phyloP scores from a whole-genome alignment of 2,797 vertebrate species.

The Cyprinodon diabolis region DNA sequence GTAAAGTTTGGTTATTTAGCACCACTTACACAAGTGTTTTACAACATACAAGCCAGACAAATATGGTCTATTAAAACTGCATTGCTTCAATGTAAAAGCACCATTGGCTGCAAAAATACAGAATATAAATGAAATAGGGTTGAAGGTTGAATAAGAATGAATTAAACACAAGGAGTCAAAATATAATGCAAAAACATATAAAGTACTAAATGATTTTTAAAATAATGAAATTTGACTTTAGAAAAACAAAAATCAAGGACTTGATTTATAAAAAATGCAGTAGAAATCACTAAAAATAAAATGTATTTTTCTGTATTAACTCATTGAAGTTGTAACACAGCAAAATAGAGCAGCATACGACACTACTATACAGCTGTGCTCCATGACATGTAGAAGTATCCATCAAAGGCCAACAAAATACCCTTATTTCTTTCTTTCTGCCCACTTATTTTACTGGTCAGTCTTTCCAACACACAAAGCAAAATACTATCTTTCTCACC shows the following conservation, averaged over 20 bases:
- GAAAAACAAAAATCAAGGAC: neutral
- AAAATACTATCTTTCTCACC: too few species aligned
- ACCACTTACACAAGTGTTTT: neutral
- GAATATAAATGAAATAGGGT: neutral
- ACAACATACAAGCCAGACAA: neutral
- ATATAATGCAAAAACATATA: neutral
- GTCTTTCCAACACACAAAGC: neutral
- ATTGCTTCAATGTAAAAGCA: neutral
- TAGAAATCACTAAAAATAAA: neutral
- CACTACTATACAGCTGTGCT: too few species aligned
- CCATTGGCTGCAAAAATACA: neutral
- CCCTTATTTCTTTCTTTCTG: neutral
- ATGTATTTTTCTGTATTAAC: neutral
- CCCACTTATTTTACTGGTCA: neutral
- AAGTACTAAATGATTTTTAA: neutral
- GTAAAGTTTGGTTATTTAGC: neutral
- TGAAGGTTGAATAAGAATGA: neutral
- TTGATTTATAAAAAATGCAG: neutral
- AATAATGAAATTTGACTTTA: neutral
- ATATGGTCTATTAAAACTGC: neutral
- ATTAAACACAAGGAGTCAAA: neutral
- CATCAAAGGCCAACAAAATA: neutral
- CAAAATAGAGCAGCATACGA: neutral
- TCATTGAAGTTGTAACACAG: neutral
- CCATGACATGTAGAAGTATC: neutral